phyloP scores from a whole-genome alignment of 1,140 invertebrate species.

The Mizuhopecten yessoensis region DNA sequence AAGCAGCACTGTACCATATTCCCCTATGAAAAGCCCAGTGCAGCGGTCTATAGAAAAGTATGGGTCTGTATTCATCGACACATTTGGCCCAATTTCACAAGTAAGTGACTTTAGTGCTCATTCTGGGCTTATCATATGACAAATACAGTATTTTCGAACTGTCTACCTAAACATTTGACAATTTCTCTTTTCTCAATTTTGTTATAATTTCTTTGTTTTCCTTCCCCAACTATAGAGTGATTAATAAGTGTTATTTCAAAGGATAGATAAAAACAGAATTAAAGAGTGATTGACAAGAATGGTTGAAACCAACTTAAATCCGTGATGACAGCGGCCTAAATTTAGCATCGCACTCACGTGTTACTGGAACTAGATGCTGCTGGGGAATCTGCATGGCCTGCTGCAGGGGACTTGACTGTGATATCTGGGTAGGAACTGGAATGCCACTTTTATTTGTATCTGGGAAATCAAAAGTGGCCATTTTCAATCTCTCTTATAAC shows the following conservation, averaged over 20 bases:
- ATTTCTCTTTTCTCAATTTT: background rate
- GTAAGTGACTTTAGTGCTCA: background rate
- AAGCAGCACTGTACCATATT: background rate
- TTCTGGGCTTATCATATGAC: background rate
- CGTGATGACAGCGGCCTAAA: constrained; percentile 50
- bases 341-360: constrained; percentile 60
- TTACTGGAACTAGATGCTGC: constrained; percentile 52
- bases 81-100: background rate
- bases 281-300: background rate
- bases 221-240: background rate
- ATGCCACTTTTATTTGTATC: constrained; percentile 39
- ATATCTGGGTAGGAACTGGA: constrained; percentile 32
- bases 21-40: background rate
- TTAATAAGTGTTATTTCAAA: background rate
- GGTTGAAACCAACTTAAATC: constrained; percentile 22
- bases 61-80: background rate
- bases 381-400: constrained; percentile 4
- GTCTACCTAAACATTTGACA: background rate
- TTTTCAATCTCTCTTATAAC: background rate
- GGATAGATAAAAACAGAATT: background rate
- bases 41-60: background rate
- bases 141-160: background rate
- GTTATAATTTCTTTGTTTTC: background rate
- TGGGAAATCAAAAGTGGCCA: constrained; percentile 37
- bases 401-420: constrained; percentile 24